A percentile compares a stretch with the other conserved stretches of the same genome.
phyloP scores from a whole-genome alignment of 2,888 invertebrate species.

The Pseudoips prasinana region DNA sequence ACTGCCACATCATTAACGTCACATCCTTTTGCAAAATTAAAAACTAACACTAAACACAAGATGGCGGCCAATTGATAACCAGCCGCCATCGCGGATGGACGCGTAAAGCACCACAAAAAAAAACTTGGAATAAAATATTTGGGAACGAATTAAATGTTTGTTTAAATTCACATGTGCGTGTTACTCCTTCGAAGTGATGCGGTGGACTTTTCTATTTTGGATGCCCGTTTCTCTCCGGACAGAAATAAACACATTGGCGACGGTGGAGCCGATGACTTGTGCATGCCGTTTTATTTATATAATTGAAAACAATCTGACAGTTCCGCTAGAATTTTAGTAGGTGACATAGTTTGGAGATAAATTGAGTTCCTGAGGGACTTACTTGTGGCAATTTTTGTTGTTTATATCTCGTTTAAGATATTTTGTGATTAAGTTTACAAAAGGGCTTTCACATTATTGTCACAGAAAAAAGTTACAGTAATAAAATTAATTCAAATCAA shows the following conservation, averaged over 20 bases:
- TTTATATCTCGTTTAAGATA: too few relatives aligned
- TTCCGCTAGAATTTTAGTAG: slow-evolving; percentile 6
- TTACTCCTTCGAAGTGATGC: slow-evolving; percentile 56
- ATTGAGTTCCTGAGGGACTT: too few relatives aligned
- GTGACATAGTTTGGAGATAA: too few relatives aligned
- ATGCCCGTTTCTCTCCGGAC: slow-evolving; percentile 58
- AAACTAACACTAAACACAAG: slow-evolving; percentile 51
- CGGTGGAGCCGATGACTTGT: slow-evolving; percentile 49
- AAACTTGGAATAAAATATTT: not conserved
- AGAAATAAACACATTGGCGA: slow-evolving; percentile 73
- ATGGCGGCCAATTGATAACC: slow-evolving; percentile 59
- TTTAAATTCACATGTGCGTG: slow-evolving; percentile 48
- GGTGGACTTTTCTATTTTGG: slow-evolving; percentile 78
- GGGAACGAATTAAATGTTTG: not conserved
- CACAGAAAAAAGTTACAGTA: too few relatives aligned
- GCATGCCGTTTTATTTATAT: slow-evolving; percentile 47
- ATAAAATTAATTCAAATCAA: too few relatives aligned
- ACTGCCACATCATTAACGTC: slow-evolving; percentile 90
- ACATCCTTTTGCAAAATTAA: slow-evolving; percentile 70
- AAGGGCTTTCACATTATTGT: too few relatives aligned
- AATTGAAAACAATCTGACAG: slow-evolving; percentile 18
- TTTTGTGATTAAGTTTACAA: too few relatives aligned
- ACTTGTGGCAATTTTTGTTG: too few relatives aligned
- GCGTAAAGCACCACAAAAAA: slow-evolving; percentile 22
- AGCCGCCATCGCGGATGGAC: slow-evolving; percentile 49